Evolutionary conservation across 2,113 vertebrate genomes (phyloP).

Genomic region (Heteronetta atricapilla): DNA sequence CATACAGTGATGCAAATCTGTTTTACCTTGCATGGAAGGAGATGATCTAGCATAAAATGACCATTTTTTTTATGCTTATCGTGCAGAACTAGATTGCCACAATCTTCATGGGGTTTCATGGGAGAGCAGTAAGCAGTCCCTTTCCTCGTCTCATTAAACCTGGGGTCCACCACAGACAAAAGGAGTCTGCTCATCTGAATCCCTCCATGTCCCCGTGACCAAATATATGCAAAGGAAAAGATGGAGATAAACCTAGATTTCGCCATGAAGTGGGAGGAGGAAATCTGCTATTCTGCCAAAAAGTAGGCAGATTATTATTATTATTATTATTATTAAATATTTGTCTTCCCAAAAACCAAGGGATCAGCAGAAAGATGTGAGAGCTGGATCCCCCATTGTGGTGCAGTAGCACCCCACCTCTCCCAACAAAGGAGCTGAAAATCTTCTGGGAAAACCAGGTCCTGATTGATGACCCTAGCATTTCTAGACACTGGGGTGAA

Average conservation of each 20-base stretch:
- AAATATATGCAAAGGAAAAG: not conserved
- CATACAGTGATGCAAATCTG: not conserved
- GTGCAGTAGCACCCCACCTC: not conserved
- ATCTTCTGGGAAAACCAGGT: not conserved
- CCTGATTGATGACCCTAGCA: not conserved
- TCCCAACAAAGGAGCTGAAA: not conserved
- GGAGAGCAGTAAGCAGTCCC: not conserved
- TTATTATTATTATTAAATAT: not conserved
- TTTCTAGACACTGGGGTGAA: not conserved
- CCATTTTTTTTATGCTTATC: conserved; percentile 45
- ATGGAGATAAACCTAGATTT: not conserved
- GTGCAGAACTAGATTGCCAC: conserved; percentile 21
- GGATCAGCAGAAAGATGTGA: not conserved
- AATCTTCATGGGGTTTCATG: not conserved
- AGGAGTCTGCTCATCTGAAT: not conserved
- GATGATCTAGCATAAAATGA: conserved; percentile 39
- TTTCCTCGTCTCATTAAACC: not conserved
- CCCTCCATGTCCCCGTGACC: not conserved
- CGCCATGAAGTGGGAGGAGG: not conserved
- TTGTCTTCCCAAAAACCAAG: not conserved
- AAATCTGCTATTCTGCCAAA: not conserved
- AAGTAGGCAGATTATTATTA: not conserved
- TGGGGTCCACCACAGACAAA: not conserved
- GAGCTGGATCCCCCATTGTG: not conserved
- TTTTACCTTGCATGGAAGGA: conserved; percentile 41